Evolutionary conservation across 2,797 vertebrate genomes (phyloP).

Genomic region (Sebastes dallii): DNA sequence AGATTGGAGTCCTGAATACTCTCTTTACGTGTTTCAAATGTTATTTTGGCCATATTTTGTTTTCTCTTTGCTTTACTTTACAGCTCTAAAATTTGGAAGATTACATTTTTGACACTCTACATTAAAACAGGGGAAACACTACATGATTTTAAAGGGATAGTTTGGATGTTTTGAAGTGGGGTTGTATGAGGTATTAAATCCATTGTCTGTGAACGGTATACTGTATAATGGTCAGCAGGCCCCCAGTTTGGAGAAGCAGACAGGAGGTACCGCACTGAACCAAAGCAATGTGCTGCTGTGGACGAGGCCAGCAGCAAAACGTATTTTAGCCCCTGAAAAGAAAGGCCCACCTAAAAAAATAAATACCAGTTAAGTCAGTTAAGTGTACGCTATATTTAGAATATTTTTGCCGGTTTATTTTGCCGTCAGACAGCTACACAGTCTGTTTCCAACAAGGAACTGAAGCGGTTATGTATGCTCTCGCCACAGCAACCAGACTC

Average conservation of each 20-base stretch:
- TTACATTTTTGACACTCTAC: neutral
- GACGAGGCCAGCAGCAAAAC: neutral
- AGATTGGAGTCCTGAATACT: neutral
- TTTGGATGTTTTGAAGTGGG: neutral
- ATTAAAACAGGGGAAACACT: neutral
- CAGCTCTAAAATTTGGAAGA: neutral
- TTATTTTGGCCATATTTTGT: neutral
- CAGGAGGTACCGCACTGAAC: too few relatives aligned
- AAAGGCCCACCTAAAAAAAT: neutral
- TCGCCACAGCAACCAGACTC: neutral
- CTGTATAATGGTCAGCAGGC: too few relatives aligned
- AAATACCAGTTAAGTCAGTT: neutral
- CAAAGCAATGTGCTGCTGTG: neutral
- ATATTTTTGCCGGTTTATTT: neutral
- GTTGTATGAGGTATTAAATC: too few relatives aligned
- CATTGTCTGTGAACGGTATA: too few relatives aligned
- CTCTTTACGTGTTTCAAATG: neutral
- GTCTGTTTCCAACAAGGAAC: neutral
- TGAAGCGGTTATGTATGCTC: neutral
- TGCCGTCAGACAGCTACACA: neutral
- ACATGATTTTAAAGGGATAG: neutral
- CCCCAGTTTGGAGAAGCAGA: too few relatives aligned
- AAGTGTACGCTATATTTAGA: neutral
- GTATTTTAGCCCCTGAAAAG: neutral
- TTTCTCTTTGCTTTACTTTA: neutral